A percentile compares a stretch with the other conserved stretches of the same genome.
Evolutionary conservation across 2,113 vertebrate genomes (phyloP).

Genomic region (Tragelaphus strepsiceros): DNA sequence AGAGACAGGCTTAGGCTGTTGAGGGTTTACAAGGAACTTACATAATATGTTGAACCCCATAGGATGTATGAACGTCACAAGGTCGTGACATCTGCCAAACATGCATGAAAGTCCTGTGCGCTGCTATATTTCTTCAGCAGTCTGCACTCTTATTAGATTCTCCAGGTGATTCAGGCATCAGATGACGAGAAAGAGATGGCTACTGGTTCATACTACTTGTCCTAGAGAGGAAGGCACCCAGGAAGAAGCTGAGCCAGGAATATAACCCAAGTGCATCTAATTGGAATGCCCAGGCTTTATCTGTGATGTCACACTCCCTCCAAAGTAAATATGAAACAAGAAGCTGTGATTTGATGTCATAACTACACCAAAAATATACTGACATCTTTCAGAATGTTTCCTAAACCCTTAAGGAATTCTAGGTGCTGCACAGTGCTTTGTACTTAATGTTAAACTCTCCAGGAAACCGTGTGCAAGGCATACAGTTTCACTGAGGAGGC

Average conservation of each 20-base stretch:
- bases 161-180: neutral
- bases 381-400: neutral
- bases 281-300: neutral
- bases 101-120: neutral
- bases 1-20: neutral
- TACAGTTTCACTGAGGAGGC: neutral
- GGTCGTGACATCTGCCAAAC: neutral
- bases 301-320: neutral
- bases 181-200: neutral
- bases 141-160: neutral
- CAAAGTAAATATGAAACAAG: neutral
- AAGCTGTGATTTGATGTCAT: neutral
- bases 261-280: neutral
- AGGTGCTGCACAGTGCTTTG: neutral
- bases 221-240: neutral
- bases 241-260: neutral
- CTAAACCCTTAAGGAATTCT: neutral
- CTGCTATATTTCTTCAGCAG: neutral
- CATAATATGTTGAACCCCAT: neutral
- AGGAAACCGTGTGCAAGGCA: neutral
- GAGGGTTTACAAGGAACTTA: neutral
- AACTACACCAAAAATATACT: neutral
- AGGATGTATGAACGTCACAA: neutral
- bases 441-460: neutral
- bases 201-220: neutral